phyloP scores from a whole-genome alignment of 1,140 invertebrate genomes.

The Drosophila santomea region DNA sequence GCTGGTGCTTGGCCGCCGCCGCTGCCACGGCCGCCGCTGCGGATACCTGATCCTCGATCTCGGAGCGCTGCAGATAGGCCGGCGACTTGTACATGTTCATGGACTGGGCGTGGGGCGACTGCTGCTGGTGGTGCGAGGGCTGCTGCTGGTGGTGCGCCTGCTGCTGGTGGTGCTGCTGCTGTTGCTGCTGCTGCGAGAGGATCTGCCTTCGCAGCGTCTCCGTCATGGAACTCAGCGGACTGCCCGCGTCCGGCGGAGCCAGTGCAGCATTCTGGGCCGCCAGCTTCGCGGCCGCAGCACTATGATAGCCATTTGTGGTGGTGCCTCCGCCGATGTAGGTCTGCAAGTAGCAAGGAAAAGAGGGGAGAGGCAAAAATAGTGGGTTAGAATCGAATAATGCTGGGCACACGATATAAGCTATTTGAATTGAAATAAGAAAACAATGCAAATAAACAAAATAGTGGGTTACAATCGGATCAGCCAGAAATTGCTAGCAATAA shows the following conservation, averaged over 20 bases:
- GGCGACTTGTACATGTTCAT: conserved; percentile 84
- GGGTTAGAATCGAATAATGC: not conserved
- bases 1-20: conserved; percentile 64
- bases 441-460: not conserved
- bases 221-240: conserved; percentile 77
- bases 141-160: conserved; percentile 76
- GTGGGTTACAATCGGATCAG: not conserved
- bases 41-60: conserved; percentile 80
- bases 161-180: conserved; percentile 66
- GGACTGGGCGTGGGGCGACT: conserved; percentile 72
- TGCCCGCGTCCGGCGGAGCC: conserved; percentile 66
- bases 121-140: conserved; percentile 66
- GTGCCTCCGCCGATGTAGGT: conserved; percentile 61
- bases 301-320: conserved; percentile 78
- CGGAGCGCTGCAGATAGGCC: conserved; percentile 77
- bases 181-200: conserved; percentile 74
- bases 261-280: conserved; percentile 67
- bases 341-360: conserved; percentile 6
- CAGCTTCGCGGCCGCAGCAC: conserved; percentile 68
- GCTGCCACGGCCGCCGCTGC: conserved; percentile 68
- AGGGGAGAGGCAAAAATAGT: not conserved
- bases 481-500: not conserved
- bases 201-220: conserved; percentile 78
- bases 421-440: not conserved
- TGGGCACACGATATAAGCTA: no score